phyloP scores from a whole-genome alignment of 2,797 vertebrate species.

The Rhinoraja longicauda region DNA sequence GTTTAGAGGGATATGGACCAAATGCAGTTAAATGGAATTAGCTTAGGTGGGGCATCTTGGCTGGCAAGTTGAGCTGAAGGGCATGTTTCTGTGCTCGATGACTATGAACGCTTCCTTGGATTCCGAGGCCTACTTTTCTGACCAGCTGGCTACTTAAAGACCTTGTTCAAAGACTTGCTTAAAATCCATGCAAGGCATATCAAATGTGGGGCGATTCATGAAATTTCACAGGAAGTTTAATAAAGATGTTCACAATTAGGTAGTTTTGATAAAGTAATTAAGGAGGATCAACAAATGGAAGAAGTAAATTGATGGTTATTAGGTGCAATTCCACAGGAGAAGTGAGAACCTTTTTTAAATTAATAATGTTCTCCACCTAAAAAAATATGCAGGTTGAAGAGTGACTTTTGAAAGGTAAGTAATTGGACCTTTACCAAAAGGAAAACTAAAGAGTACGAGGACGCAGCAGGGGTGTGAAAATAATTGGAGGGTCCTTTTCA shows the following conservation, averaged over 20 bases:
- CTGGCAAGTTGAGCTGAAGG: too few relatives aligned
- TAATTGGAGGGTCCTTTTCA: not conserved
- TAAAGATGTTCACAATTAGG: not conserved
- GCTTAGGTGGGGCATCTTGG: too few relatives aligned
- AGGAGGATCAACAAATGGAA: not conserved
- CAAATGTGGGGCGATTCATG: not conserved
- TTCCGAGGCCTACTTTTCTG: too few relatives aligned
- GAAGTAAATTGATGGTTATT: not conserved
- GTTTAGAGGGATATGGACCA: too few relatives aligned
- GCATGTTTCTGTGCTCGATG: too few relatives aligned
- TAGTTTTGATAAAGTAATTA: not conserved
- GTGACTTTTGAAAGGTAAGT: not conserved
- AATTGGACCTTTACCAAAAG: not conserved
- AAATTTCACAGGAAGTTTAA: not conserved
- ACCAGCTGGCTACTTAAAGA: too few relatives aligned
- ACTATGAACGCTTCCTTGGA: too few relatives aligned
- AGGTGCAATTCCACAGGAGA: not conserved
- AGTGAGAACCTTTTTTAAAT: not conserved
- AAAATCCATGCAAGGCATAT: not conserved
- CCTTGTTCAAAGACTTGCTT: too few relatives aligned
- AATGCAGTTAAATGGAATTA: too few relatives aligned
- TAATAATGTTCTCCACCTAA: not conserved
- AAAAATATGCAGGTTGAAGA: not conserved
- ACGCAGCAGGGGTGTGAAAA: not conserved
- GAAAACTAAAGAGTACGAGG: too few relatives aligned